Base-by-base conservation (phyloP, 2,113 vertebrate species). In the Elachura formosa region DNA sequence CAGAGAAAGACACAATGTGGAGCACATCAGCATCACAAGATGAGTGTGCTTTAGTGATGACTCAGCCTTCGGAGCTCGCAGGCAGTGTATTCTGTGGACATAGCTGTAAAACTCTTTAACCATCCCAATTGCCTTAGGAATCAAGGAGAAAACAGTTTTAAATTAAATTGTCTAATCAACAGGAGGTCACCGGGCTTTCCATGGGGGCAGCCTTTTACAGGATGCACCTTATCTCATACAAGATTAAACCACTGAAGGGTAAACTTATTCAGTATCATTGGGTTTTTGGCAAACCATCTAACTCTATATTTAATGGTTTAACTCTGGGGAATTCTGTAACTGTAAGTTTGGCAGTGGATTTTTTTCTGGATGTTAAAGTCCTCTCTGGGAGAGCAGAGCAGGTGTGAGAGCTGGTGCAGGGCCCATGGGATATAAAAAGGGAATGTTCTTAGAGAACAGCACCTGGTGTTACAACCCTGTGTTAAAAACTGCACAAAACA, bases 121-220 rank as follows among this genome's bases (percentile, higher is more conserved):
- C 31, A 54, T 74, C 78, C 71, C 72, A 46, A 38, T 48, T 91
- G 84, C 58, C 31, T 76, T 40, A 59, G 23, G 62, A 91, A 90
- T 77, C 33, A 49, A 80, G 56, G 85, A 81, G 55, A 92, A 94
- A 68, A 92, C 21, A 83, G 25, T 83, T 91, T 80, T 83, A 45
- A 95, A 86, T 94, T 89, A 94, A 92, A 66, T 62, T 76, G 28
- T 85, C 90, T 94, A 78, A 78, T 48, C 59, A 94, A 62, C 17
- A 84, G 38, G 48, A 84, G 41, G 83, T 94, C 87, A 90, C 58
- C 64, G 91, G 81, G 14, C 45, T 92, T 92, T 92, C 55, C 2
- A 3, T 6, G 49, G 52, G 89, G 63, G 33, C 5, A 72, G 11
- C 54, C 69, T 90, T 88, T 94, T 77, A 36, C 55, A 78, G 75